A percentile compares a stretch with the other conserved stretches of the same genome.
phyloP scores from a whole-genome alignment of 2,797 vertebrate species.

The Falco biarmicus region DNA sequence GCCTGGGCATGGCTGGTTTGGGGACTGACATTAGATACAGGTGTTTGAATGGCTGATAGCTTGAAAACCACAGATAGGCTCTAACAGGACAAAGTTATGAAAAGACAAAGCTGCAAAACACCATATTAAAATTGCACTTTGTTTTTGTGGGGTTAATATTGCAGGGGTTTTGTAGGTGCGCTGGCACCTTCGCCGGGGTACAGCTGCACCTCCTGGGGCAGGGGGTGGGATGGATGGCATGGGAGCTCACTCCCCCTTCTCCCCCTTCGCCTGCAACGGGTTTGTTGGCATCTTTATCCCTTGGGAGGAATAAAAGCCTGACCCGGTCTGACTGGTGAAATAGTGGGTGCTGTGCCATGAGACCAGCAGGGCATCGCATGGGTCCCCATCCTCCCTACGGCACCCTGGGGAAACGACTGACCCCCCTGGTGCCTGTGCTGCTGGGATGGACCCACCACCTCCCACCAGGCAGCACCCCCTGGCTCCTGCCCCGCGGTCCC shows the following conservation, averaged over 20 bases:
- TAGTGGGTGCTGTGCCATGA: not conserved
- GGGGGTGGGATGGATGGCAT: accelerated
- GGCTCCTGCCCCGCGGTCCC: not conserved
- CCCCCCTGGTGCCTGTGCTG: not conserved
- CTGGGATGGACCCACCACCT: not conserved
- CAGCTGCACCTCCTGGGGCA: not conserved
- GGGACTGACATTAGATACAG: accelerated
- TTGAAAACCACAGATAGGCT: not conserved
- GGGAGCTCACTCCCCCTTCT: not conserved
- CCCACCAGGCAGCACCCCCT: not conserved
- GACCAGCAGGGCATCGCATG: accelerated
- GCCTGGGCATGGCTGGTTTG: not conserved
- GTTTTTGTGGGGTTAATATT: not conserved
- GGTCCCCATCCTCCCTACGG: not conserved
- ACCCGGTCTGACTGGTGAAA: not conserved
- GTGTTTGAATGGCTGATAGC: accelerated
- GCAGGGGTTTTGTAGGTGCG: not conserved
- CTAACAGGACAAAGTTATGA: not conserved
- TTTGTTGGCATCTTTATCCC: not conserved
- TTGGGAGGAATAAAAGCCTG: not conserved
- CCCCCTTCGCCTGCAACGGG: not conserved
- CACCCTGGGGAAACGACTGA: accelerated
- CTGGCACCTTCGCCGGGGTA: accelerated
- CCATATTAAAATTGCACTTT: accelerated
- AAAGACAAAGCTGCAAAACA: not conserved